Conservation (phyloP, 2,888 invertebrate species). For the Hyles lineata region DNA sequence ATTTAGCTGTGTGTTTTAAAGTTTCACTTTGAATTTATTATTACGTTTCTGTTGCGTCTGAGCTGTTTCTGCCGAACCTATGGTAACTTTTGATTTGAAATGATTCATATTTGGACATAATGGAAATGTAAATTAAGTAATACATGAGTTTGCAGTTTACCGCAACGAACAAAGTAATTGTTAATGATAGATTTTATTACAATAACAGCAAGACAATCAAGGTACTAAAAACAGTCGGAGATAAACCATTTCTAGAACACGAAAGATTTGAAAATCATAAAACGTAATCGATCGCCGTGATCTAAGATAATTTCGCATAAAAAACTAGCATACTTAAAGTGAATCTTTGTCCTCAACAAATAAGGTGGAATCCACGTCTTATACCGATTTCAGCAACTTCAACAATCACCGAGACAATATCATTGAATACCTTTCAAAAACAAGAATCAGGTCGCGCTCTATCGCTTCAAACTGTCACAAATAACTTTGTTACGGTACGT, state of each 20-base stretch:
- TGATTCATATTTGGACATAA: too few relatives aligned
- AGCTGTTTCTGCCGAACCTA: neutral
- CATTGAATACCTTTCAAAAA: slow-evolving; percentile 2
- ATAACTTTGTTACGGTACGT: slow-evolving; percentile 21
- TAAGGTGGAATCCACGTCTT: neutral
- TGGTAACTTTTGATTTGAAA: neutral
- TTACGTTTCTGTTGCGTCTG: neutral
- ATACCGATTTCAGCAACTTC: neutral
- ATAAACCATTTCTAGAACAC: too few relatives aligned
- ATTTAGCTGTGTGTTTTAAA: slow-evolving; percentile 43
- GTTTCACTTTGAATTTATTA: slow-evolving; percentile 16
- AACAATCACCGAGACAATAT: neutral
- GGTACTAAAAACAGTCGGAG: too few relatives aligned
- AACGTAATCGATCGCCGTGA: too few relatives aligned
- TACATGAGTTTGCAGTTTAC: too few relatives aligned
- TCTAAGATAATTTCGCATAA: too few relatives aligned
- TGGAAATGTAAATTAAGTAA: too few relatives aligned
- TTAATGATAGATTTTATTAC: too few relatives aligned
- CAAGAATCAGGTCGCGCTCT: slow-evolving; percentile 1
- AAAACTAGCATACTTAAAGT: neutral
- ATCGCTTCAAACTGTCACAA: slow-evolving; percentile 5
- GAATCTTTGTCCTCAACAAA: neutral
- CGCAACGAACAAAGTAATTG: too few relatives aligned
- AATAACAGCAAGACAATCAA: too few relatives aligned
- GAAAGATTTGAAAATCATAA: too few relatives aligned